Base-by-base conservation (phyloP, 30 jellyfish, hydroid and myxozoan genomes). In the Hydra vulgaris region DNA sequence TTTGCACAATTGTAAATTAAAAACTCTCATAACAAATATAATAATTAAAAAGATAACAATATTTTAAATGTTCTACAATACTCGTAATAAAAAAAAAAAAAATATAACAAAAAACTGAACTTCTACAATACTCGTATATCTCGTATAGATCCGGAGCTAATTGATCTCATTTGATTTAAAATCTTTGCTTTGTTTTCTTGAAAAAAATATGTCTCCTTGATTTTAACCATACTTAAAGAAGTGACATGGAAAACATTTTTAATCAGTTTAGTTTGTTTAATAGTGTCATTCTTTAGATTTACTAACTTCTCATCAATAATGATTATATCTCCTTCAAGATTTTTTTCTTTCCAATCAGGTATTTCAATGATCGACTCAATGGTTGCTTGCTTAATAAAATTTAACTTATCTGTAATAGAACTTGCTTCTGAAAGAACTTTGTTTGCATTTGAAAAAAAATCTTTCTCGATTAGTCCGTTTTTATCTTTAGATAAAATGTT, bases 241-340 rank as follows among this genome's bases (percentile, higher is more conserved):
- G 70, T 74, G 71, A 27, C 71, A 23, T 70, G 69, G 27, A 80
- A 80, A 24, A 80, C 8, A 17, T 70, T 79, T 17, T 84, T 79
- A 15, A 80, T 74, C 23, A 40, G 21, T 27, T 71, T 19, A 24
- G 27, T 80, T 70, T 80, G 87, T 26, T 66, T 69, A 26, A 21
- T 61, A 4, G 71, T 69, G 61, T 80, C 87, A 23, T 80, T 67
- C 71, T 70, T 80, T 12, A 80, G 40, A 61, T 16, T 21, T 4
- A 74, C 15, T 17, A 80, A 12, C 53, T 23, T n/a, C 12, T 80
- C 87, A 27, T 80, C 87, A 0, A 26, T n/a, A 19, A 80, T 40
- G 18, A 80, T 80, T 0, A 80, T 26, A 27, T 80, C 87, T 0
- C 87, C 87, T 70, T 80, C 87, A 24, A 80, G 61, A 55, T 80